Evolutionary conservation across 2,797 vertebrate species (phyloP), one percentile per base, ranked within the genome.

Genomic region (Poeciliopsis presidionis): DNA sequence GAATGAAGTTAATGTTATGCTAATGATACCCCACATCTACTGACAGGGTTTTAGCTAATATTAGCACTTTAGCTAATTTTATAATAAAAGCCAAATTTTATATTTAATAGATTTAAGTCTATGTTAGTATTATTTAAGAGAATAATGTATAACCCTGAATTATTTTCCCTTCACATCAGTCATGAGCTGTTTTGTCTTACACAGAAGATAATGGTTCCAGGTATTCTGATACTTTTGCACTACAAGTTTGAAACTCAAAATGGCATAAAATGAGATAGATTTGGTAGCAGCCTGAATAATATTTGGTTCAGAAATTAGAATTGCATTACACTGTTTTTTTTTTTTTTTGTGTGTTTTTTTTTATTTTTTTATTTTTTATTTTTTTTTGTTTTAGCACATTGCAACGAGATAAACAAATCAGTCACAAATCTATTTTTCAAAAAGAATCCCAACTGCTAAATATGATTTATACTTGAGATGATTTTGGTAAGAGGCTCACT

Each of bases 291-390:
- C 39, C 39, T 12, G 8, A 43, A 41, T 14, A 72, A 77, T 30
- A 46, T 28, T 18, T 75, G 43, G 76, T 51, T 72, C 55, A 30
- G 80, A 73, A 55, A 0, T 0, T 13, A 74, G 25, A 33, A 77
- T 82, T 77, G 49, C 28, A 80, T 46, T 55, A 47, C 13, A 14
- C 0, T 49, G n/a, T 59, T 74, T 78, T 25, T 51, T 63, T 20
- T 1, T n/a, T 49, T 49, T 0, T 43, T 11, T n/a, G n/a, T n/a
- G n/a, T n/a, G n/a, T 25, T 51, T 63, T 20, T 1, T n/a, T 49
- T 49, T 0, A 11, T 11, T 59, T 74, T 78, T 25, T 51, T 63
- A 16, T 1, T n/a, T 49, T 49, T 0, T 43, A 3, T 43, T 13
- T 49, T 20, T 0, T 41, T 41, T 41, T 41, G 36, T 47, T 49